Base-by-base conservation (phyloP, 64 coral and sea anemone genomes). In the Dendrophyllia cribrosa region DNA sequence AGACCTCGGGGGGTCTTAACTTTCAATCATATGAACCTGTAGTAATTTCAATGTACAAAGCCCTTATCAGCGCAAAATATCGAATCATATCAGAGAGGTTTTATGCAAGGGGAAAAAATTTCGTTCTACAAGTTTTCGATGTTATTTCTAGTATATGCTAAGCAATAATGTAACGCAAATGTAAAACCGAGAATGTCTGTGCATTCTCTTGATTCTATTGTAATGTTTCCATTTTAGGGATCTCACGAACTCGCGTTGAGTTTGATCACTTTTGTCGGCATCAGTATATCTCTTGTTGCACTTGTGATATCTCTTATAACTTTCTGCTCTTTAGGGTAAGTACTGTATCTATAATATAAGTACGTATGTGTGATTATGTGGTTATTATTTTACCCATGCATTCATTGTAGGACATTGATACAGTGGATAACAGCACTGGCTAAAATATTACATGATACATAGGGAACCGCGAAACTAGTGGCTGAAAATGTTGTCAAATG, bases 261-360 rank as follows among this genome's bases (percentile, higher is more conserved):
- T 53, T 51, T 95, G 45, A 82, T 98, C 0, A 90, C 96, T 20
- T 95, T 90, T 26, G 59, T 93, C 88, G 87, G 93, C 58, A 75
- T 98, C 6, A 86, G 93, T 7, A 82, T 98, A 51, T 98, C 96
- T 17, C 65, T 92, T 13, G 67, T 80, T 2, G 93, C 91, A n/a
- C 66, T 98, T 48, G 16, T 86, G 10, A 43, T 95, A 21, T 93
- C 96, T 9, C 60, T 98, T 46, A 34, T 95, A 13, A 98, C 96
- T 16, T 98, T 98, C 59, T 86, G 68, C 5, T 86, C 85, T 19
- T 87, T 93, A 14, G 52, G 80, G 96, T 98, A 87, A 98, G 95
- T 92, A 74, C 21, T 70, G 73, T 17, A 34, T 21, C 7, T 17
- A 72, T 74, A 76, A 8, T 58, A 56, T 9, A 12, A 56, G 53